phyloP scores from a whole-genome alignment of 2,888 invertebrate genomes.

The Drosophila anomalata region DNA sequence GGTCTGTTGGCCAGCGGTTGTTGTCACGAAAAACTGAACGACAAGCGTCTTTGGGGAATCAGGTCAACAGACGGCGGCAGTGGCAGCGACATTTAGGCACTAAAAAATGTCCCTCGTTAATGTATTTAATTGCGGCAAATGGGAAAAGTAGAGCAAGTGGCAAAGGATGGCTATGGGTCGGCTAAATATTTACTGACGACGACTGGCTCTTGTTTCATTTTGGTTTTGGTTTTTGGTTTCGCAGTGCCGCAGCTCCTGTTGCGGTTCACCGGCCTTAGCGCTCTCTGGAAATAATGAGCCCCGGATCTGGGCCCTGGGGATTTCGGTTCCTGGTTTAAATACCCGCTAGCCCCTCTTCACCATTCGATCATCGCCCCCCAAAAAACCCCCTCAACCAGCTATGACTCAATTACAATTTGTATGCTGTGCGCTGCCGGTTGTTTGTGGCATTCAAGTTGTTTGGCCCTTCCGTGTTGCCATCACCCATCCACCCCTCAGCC shows the following conservation, averaged over 20 bases:
- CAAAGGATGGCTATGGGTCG: constrained; percentile 22
- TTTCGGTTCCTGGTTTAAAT: constrained; percentile 27
- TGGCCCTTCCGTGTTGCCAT: constrained; percentile 43
- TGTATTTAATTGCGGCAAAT: constrained; percentile 44
- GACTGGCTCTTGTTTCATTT: constrained; percentile 28
- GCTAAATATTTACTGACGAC: constrained; percentile 61
- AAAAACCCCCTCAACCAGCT: not conserved
- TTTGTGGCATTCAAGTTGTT: constrained; percentile 52
- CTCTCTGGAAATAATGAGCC: constrained; percentile 45
- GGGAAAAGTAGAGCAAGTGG: constrained; percentile 35
- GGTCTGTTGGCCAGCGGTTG: constrained; percentile 12
- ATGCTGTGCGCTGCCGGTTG: constrained; percentile 43
- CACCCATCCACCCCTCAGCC: constrained; percentile 5
- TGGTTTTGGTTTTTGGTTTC: constrained; percentile 18
- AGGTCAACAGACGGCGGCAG: constrained; percentile 76
- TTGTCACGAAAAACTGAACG: constrained; percentile 26
- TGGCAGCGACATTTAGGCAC: constrained; percentile 30
- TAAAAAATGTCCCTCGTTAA: constrained; percentile 43
- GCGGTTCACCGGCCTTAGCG: constrained; percentile 48
- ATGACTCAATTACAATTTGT: constrained; percentile 73
- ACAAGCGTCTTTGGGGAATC: constrained; percentile 67
- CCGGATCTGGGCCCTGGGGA: constrained; percentile 31
- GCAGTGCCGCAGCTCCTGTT: constrained; percentile 31
- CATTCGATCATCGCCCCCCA: not conserved
- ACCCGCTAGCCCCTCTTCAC: not conserved